These are phyloP conservation scores for Nymphalis urticae DNA, from an alignment of 2,888 invertebrate species.

Conservation along the genomic window DNA sequence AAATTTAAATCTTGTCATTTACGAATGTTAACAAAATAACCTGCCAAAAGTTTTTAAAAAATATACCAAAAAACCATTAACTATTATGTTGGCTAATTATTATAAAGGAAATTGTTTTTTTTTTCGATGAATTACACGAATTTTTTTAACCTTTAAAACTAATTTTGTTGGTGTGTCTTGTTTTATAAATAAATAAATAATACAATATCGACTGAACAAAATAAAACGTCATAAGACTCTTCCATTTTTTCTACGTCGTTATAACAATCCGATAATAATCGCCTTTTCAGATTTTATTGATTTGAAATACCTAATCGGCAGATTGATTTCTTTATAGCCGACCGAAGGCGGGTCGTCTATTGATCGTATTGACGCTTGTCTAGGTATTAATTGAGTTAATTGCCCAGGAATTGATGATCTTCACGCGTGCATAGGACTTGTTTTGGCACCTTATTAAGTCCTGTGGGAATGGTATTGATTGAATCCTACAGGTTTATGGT, in stretches of 20 bases:
- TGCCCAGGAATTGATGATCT: conserved; percentile 70
- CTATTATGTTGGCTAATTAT: too few species aligned
- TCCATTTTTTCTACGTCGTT: conserved; percentile 52
- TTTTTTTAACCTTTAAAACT: too few species aligned
- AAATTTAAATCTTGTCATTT: too few species aligned
- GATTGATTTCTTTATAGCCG: conserved; percentile 81
- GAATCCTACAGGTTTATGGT: not conserved
- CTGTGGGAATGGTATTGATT: conserved; percentile 57
- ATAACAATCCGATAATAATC: conserved; percentile 57
- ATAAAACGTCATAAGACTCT: conserved; percentile 30
- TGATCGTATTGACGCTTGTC: conserved; percentile 72
- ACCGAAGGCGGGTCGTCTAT: conserved; percentile 62
- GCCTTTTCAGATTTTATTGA: conserved; percentile 79
- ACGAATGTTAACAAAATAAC: too few species aligned
- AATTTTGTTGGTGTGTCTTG: too few species aligned
- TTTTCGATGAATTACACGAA: too few species aligned
- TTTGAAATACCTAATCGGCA: conserved; percentile 79
- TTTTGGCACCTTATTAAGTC: conserved; percentile 77
- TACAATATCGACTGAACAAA: too few species aligned
- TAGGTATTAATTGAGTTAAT: conserved; percentile 74
- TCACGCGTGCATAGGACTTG: conserved; percentile 69
- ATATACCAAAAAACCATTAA: too few species aligned
- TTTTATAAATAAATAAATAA: not conserved
- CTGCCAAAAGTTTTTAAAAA: too few species aligned
- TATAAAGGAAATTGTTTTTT: too few species aligned